Percentiles rank a stretch among this genome's conserved stretches.
Evolutionary conservation across 2,113 vertebrate genomes (phyloP).

Genomic region (Pseudois nayaur): DNA sequence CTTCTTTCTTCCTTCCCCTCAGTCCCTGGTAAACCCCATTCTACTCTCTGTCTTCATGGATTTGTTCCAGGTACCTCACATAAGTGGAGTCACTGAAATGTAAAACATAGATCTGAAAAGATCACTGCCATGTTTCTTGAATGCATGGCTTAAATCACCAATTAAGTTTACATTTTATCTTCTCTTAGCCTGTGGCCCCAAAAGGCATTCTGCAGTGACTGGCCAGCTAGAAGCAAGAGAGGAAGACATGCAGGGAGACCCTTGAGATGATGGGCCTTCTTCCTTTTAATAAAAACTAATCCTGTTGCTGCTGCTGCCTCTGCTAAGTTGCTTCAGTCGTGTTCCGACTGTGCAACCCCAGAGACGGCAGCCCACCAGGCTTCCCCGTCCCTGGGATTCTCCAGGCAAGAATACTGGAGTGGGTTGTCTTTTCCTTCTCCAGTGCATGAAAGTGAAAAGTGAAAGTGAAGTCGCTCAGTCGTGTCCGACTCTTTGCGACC

Average conservation of each 20-base stretch:
- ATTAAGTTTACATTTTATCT: neutral
- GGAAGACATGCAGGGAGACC: neutral
- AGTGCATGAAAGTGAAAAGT: no score
- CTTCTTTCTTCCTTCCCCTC: rapidly evolving
- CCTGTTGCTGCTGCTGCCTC: neutral
- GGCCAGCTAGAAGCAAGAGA: neutral
- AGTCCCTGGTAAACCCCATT: neutral
- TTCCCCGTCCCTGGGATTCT: no score
- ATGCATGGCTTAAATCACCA: neutral
- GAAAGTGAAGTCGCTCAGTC: no score
- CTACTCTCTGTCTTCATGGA: neutral
- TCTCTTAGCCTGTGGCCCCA: neutral
- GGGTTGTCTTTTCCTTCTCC: no score
- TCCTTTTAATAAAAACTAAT: neutral
- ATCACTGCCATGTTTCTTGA: neutral
- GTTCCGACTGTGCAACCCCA: no score
- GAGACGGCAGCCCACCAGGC: no score
- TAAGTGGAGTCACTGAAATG: neutral
- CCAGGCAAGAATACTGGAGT: no score
- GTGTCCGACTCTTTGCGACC: no score
- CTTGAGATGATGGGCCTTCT: neutral
- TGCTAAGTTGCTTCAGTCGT: no score
- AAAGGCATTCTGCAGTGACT: neutral
- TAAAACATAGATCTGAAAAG: neutral
- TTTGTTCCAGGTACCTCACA: neutral